Evolutionary conservation across 2,797 vertebrate species (phyloP).

Genomic region (Nasua narica): DNA sequence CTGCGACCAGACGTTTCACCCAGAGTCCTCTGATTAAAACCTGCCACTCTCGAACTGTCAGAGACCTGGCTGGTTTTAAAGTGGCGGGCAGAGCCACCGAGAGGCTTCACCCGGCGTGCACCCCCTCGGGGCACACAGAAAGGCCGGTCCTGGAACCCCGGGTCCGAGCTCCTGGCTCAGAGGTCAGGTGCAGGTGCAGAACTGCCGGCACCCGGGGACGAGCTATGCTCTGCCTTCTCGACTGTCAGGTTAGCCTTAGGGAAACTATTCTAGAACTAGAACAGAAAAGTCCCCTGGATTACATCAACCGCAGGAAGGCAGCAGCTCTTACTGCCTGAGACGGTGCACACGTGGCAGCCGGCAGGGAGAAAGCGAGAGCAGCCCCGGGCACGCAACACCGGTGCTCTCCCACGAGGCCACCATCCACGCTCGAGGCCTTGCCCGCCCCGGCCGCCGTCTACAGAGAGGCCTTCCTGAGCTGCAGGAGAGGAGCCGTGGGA

Average conservation of each 20-base stretch:
- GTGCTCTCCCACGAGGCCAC: background rate
- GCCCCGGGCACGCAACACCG: background rate
- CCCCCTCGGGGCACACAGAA: background rate
- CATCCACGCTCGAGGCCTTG: background rate
- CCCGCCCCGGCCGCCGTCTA: accelerated
- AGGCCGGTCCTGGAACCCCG: background rate
- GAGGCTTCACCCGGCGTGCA: background rate
- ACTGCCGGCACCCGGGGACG: background rate
- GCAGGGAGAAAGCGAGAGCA: accelerated
- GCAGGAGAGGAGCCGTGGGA: accelerated
- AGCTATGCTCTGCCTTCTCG: background rate
- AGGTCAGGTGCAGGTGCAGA: background rate
- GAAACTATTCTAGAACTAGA: background rate
- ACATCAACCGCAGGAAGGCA: background rate
- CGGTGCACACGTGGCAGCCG: too few species aligned
- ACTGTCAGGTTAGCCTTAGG: background rate
- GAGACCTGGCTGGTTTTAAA: background rate
- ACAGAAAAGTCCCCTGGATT: background rate
- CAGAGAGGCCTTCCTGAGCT: background rate
- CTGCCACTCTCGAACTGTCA: accelerated
- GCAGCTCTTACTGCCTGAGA: background rate
- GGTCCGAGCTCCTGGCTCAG: background rate
- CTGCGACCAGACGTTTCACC: accelerated
- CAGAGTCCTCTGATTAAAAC: background rate
- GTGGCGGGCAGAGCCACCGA: background rate